A percentile compares a stretch with the other conserved stretches of the same genome.
phyloP scores from a whole-genome alignment of 2,113 vertebrate species.

The Papio anubis region DNA sequence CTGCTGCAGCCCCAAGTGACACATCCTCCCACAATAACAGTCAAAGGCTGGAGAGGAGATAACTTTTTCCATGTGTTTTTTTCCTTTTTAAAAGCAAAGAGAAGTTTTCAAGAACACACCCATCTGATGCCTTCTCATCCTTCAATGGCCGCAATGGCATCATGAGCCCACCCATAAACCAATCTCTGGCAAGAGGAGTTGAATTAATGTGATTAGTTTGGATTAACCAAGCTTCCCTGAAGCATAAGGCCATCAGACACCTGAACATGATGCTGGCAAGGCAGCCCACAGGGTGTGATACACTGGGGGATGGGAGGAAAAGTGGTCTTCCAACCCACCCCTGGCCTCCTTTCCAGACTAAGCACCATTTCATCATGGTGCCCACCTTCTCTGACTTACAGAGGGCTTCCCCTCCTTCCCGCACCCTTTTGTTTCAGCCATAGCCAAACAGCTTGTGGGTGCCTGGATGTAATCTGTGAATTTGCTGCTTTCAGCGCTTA shows the following conservation, averaged over 20 bases:
- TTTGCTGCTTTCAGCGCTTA: background rate
- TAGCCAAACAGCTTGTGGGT: background rate
- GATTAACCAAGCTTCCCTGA: background rate
- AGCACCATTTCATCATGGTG: too few relatives aligned
- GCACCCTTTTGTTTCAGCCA: background rate
- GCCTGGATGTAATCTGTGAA: background rate
- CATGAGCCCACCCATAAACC: background rate
- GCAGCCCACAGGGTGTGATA: background rate
- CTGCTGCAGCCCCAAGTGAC: background rate
- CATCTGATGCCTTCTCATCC: background rate
- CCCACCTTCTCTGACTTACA: background rate
- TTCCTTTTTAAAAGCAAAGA: background rate
- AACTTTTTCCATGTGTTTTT: background rate
- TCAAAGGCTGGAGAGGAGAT: background rate
- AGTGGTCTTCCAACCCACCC: background rate
- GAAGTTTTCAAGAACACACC: background rate
- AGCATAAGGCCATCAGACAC: background rate
- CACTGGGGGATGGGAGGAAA: background rate
- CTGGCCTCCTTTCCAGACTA: background rate
- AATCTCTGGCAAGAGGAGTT: background rate
- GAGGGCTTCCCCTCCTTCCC: background rate
- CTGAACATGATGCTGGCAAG: background rate
- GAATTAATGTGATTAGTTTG: background rate
- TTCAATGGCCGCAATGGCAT: background rate
- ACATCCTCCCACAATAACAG: background rate